Percentiles rank a stretch among this genome's conserved stretches.
Conservation (phyloP, 2,113 vertebrate species). For the Zapornia atra region DNA sequence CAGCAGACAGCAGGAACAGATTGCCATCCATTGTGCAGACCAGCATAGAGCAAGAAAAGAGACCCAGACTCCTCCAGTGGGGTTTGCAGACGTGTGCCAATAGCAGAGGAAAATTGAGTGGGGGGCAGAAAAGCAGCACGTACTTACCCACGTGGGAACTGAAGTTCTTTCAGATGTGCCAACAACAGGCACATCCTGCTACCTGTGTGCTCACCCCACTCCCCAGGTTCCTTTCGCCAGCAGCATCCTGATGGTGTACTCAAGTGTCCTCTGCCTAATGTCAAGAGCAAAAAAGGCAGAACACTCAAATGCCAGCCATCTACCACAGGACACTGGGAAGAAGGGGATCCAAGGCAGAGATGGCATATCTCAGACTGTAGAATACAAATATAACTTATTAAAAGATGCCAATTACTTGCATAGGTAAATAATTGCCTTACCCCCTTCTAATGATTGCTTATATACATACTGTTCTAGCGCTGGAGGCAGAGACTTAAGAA, state of each 20-base stretch:
- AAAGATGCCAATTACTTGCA: not conserved
- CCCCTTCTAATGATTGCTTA: not conserved
- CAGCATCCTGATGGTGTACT: conserved; percentile 58
- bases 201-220: conserved; percentile 62
- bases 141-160: conserved; percentile 22
- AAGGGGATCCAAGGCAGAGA: conserved; percentile 12
- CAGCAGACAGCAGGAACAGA: conserved; percentile 38
- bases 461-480: not conserved
- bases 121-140: not conserved
- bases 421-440: not conserved
- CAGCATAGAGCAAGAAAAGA: conserved; percentile 36
- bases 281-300: conserved; percentile 69
- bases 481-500: not conserved
- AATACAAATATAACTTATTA: not conserved
- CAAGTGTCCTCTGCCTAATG: conserved; percentile 68
- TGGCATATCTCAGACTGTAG: not conserved
- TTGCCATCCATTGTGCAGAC: not conserved
- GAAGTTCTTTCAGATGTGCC: conserved; percentile 59
- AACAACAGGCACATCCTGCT: conserved; percentile 52
- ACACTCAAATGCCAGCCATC: conserved; percentile 58
- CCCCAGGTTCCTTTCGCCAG: conserved; percentile 63
- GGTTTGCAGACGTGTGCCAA: conserved; percentile 2
- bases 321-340: not conserved
- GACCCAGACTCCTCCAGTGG: not conserved
- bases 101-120: not conserved